Percentiles rank a stretch among this genome's conserved stretches.
These are phyloP conservation scores for Carpatolechia fugitivella DNA, from an alignment of 2,888 invertebrate species.

Conservation along the genomic window DNA sequence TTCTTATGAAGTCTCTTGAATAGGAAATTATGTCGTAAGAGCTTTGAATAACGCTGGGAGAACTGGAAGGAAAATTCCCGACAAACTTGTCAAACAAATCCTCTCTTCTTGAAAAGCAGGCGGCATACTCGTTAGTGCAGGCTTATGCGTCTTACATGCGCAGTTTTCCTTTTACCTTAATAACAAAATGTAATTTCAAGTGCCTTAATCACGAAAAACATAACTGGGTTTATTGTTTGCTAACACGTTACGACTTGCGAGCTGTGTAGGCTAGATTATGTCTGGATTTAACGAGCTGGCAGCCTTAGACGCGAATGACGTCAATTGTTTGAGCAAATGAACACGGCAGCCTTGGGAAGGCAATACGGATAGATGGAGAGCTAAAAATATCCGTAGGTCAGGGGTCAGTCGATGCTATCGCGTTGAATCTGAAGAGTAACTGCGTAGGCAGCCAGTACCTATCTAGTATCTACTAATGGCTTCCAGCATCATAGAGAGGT, in stretches of 20 bases:
- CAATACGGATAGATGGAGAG: conserved; percentile 49
- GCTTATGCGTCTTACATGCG: conserved; percentile 23
- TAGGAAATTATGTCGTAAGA: conserved; percentile 35
- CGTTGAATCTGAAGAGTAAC: conserved; percentile 24
- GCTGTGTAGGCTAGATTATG: conserved; percentile 50
- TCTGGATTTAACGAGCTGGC: conserved; percentile 50
- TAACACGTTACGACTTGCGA: conserved; percentile 19
- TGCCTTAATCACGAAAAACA: conserved; percentile 7
- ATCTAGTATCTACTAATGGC: background rate
- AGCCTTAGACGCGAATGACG: conserved; percentile 64
- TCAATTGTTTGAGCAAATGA: conserved; percentile 75
- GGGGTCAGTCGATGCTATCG: conserved; percentile 48
- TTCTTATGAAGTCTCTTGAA: conserved; percentile 33
- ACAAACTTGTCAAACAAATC: conserved; percentile 42
- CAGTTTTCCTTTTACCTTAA: conserved; percentile 22
- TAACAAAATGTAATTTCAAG: conserved; percentile 12
- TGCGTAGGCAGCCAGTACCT: conserved; percentile 10
- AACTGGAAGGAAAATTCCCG: conserved; percentile 37
- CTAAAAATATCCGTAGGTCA: conserved; percentile 72
- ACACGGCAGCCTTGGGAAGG: conserved; percentile 55
- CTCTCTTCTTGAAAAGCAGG: conserved; percentile 34
- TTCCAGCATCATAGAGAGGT: background rate
- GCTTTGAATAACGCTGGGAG: conserved; percentile 25
- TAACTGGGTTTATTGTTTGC: conserved; percentile 13
- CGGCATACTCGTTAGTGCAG: conserved; percentile 12